phyloP scores from a whole-genome alignment of 1,140 invertebrate species.

The Drosophila navojoa region DNA sequence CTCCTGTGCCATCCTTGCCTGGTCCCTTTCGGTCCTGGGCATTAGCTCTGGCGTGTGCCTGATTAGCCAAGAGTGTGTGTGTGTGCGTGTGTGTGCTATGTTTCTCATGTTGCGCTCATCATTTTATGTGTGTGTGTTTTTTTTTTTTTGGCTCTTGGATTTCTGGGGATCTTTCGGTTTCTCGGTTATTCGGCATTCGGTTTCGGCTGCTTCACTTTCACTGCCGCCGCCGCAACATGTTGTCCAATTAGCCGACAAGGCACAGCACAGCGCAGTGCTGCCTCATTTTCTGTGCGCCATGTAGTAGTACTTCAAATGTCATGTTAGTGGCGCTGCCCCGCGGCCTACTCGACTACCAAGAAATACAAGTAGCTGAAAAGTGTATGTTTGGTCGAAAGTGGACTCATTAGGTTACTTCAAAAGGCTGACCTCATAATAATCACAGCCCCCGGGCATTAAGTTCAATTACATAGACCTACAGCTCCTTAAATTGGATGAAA shows the following conservation, averaged over 20 bases:
- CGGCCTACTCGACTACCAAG: not conserved
- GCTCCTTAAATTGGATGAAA: constrained; percentile 11
- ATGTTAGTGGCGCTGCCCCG: constrained; percentile 31
- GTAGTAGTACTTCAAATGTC: constrained; percentile 44
- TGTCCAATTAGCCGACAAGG: constrained; percentile 55
- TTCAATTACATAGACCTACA: constrained; percentile 25
- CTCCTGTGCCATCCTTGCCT: not conserved
- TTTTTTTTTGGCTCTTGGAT: constrained; percentile 11
- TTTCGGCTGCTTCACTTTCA: constrained; percentile 23
- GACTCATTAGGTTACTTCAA: constrained; percentile 49
- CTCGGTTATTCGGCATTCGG: not conserved
- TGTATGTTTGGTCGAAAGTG: constrained; percentile 36
- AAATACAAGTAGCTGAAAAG: constrained; percentile 19
- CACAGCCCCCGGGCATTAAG: constrained; percentile 12
- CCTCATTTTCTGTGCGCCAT: constrained; percentile 29
- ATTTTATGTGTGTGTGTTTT: constrained; percentile 18
- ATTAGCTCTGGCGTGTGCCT: constrained; percentile 39
- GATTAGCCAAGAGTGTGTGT: constrained; percentile 38
- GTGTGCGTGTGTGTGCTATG: constrained; percentile 12
- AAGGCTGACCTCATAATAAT: constrained; percentile 27
- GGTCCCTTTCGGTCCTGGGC: constrained; percentile 15
- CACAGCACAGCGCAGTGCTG: constrained; percentile 6
- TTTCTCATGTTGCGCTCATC: constrained; percentile 19
- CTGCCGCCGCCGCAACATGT: constrained; percentile 30
- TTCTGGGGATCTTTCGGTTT: constrained; percentile 4